These are phyloP conservation scores for Scaptomyza polygonia DNA, from an alignment of 2,888 invertebrate genomes.

Conservation along the genomic window DNA sequence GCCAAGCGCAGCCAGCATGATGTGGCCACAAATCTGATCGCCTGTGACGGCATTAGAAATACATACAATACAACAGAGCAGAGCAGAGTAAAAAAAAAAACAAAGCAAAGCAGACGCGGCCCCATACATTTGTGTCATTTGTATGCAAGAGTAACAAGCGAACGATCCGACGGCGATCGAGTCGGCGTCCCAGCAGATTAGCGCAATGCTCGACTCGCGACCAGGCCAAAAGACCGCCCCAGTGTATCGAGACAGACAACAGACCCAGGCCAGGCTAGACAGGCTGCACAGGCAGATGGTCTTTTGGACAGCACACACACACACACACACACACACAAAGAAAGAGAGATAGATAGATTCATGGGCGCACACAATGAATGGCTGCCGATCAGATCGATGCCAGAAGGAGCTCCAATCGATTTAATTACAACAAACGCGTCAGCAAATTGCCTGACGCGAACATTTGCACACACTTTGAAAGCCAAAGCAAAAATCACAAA, in stretches of 20 bases:
- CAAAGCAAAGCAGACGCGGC: constrained; percentile 57
- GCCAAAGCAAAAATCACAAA: constrained; percentile 56
- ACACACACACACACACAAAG: constrained; percentile 57
- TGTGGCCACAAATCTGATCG: constrained; percentile 73
- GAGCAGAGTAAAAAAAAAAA: background rate
- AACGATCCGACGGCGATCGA: constrained; percentile 60
- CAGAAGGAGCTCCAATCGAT: constrained; percentile 63
- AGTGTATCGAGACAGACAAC: constrained; percentile 42
- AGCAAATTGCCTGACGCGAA: constrained; percentile 81
- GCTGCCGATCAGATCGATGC: constrained; percentile 76
- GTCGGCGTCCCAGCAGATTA: constrained; percentile 73
- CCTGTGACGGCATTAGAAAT: constrained; percentile 79
- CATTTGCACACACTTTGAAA: constrained; percentile 80
- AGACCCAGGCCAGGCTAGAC: background rate
- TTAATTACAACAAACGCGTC: constrained; percentile 81
- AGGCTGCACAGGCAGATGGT: constrained; percentile 43
- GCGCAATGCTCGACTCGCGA: constrained; percentile 51
- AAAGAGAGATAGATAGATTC: constrained; percentile 49
- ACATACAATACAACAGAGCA: constrained; percentile 65
- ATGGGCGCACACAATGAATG: constrained; percentile 76
- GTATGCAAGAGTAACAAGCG: constrained; percentile 82
- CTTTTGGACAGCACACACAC: constrained; percentile 71
- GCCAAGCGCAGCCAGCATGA: constrained; percentile 36
- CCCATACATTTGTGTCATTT: constrained; percentile 82
- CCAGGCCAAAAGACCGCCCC: constrained; percentile 72